Evolutionary conservation across 2,113 vertebrate species (phyloP).

Genomic region (Chunga burmeisteri): DNA sequence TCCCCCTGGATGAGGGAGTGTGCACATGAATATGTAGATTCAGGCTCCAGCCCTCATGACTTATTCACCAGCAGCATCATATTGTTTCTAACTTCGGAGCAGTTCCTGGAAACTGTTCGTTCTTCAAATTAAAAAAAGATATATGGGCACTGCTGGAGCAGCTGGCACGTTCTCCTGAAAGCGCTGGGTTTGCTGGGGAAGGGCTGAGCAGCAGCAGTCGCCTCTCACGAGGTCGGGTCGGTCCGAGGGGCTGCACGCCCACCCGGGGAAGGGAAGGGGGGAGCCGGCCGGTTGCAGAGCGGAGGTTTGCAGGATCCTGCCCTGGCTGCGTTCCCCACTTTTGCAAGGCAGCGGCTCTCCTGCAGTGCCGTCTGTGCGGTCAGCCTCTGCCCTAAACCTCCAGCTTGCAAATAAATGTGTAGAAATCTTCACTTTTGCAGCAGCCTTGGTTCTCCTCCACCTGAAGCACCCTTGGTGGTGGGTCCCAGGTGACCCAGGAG

Average conservation of each 20-base stretch:
- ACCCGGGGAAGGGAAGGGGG: not conserved
- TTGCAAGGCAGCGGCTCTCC: not conserved
- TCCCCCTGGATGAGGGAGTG: not conserved
- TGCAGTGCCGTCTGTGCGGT: not conserved
- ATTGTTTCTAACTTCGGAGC: slow-evolving; percentile 68
- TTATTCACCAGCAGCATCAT: slow-evolving; percentile 65
- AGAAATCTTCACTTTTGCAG: not conserved
- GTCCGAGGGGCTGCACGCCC: not conserved
- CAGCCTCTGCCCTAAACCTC: not conserved
- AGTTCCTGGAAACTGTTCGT: slow-evolving; percentile 62
- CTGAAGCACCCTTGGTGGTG: not conserved
- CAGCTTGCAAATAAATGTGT: not conserved
- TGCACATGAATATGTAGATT: slow-evolving; percentile 60
- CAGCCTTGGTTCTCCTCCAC: not conserved
- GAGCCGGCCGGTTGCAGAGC: fast-evolving
- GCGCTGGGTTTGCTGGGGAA: not conserved
- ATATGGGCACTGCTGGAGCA: not conserved
- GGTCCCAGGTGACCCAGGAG: not conserved
- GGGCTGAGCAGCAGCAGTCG: not conserved
- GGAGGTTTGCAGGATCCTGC: not conserved
- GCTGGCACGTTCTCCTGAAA: not conserved
- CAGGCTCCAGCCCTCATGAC: slow-evolving; percentile 59
- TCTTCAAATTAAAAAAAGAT: slow-evolving; percentile 64
- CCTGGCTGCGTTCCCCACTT: not conserved
- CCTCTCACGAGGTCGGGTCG: not conserved